phyloP scores from a whole-genome alignment of 1,140 invertebrate genomes.

The Druon quercuslanigerum region DNA sequence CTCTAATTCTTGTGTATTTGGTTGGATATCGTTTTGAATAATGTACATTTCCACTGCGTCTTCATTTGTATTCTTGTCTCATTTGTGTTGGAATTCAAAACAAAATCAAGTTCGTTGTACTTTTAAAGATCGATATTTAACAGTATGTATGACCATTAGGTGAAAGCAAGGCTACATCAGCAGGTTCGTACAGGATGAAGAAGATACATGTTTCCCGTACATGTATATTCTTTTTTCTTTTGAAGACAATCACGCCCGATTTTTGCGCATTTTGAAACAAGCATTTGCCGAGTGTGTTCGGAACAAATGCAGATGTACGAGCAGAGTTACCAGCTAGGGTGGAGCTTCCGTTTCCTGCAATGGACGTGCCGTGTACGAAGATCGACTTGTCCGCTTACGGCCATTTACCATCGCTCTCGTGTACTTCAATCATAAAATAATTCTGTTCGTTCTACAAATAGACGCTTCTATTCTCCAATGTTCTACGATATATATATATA shows the following conservation, averaged over 20 bases:
- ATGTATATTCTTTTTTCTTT: neutral
- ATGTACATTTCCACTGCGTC: too few species aligned
- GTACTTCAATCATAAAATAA: conserved; percentile 1
- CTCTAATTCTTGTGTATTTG: too few species aligned
- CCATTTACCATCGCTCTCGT: neutral
- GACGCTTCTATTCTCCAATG: neutral
- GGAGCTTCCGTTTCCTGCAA: conserved; percentile 72
- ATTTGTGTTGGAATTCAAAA: too few species aligned
- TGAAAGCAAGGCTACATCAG: too few species aligned
- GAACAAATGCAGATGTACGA: conserved; percentile 35
- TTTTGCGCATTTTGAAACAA: conserved; percentile 19
- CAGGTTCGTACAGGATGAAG: too few species aligned
- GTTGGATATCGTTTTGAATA: too few species aligned
- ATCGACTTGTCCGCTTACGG: conserved; percentile 47
- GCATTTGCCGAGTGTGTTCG: conserved; percentile 36
- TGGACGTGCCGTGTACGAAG: conserved; percentile 62
- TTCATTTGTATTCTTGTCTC: too few species aligned
- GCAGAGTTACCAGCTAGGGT: conserved; percentile 55
- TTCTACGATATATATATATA: neutral
- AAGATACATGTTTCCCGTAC: neutral
- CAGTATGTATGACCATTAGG: too few species aligned
- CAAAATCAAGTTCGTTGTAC: too few species aligned
- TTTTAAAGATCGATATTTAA: too few species aligned
- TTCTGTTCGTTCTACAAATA: neutral
- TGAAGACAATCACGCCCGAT: conserved; percentile 21